Base-by-base conservation (phyloP, 64 coral and sea anemone species). In the Montipora efflorescens region DNA sequence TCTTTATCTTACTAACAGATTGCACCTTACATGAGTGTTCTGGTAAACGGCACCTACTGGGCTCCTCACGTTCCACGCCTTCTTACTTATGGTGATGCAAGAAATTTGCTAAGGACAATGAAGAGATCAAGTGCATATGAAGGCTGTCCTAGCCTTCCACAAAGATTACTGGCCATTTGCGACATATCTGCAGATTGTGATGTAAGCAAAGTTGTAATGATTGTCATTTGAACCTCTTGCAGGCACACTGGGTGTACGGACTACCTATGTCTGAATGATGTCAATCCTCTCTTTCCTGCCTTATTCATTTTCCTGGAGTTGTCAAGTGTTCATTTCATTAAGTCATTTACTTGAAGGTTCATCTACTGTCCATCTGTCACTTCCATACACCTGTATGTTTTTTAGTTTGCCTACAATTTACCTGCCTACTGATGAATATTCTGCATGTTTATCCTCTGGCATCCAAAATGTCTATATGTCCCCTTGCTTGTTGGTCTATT, bases 21-120 rank as follows among this genome's bases (percentile, higher is more conserved):
- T 59, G 98, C 98, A 43, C 98, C 98, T 68, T 96, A 99, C 48
- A 99, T 99, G 98, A 96, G 92, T 48, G 95, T 96, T 1, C 79
- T 99, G 67, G 95, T 99, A 13, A 99, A 99, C 72, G 98, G 98
- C 12, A 96, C 95, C 0, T 99, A 99, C 48, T 99, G 98, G 98
- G 87, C 74, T 69, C 98, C 98, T 69, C 93, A 79, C 22, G 88
- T 96, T n/a, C 98, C 98, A 58, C 89, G 95, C 43, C 92, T 99
- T 5, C 89, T 99, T 4, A 99, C 98, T 9, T 84, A 99, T 25
- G 98, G 94, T 72, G 98, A 99, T 92, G 95, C 95, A 78, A 96
- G 96, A 66, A 93, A 94, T 75, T 84, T 99, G 44, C 58, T 96
- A 1, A 99, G 96, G 52, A 90, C 90, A 53, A 57, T 96, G 76